phyloP scores from a whole-genome alignment of 2,888 invertebrate genomes.

The Luffia ferchaultella region DNA sequence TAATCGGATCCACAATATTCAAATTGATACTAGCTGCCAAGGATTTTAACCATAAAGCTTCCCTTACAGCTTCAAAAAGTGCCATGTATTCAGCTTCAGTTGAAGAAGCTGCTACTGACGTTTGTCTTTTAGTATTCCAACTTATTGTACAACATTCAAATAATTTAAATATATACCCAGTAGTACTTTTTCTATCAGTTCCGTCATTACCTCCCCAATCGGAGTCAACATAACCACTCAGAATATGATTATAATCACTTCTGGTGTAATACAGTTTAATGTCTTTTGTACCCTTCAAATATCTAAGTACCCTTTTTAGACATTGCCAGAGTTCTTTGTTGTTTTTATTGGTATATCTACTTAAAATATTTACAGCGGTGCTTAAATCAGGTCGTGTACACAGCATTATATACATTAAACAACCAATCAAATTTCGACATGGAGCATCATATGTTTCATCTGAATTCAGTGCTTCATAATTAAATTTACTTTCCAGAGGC shows the following conservation, averaged over 20 bases:
- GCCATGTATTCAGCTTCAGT: constrained; percentile 16
- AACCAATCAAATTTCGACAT: constrained; percentile 15
- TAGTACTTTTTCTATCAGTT: constrained; percentile 15
- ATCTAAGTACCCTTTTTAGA: constrained; percentile 20
- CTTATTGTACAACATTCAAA: constrained; percentile 16
- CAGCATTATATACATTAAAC: constrained; percentile 9
- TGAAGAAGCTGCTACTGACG: constrained; percentile 16
- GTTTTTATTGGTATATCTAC: constrained; percentile 20
- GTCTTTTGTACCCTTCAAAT: constrained; percentile 20
- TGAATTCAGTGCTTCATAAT: constrained; percentile 12
- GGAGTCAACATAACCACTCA: constrained; percentile 22
- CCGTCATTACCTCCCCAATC: constrained; percentile 19
- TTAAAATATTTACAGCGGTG: constrained; percentile 18
- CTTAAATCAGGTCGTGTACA: constrained; percentile 17
- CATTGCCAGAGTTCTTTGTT: constrained; percentile 19
- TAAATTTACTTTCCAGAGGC: constrained; percentile 11
- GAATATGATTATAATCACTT: constrained; percentile 15
- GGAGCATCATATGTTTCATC: constrained; percentile 12
- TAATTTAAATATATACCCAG: constrained; percentile 15
- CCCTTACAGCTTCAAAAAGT: constrained; percentile 21
- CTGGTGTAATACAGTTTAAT: constrained; percentile 18
- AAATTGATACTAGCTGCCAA: constrained; percentile 17
- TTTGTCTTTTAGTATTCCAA: constrained; percentile 18
- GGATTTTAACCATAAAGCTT: constrained; percentile 25
- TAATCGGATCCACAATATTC: constrained; percentile 12